Percentiles rank a stretch among this genome's conserved stretches.
Conservation (phyloP, 2,888 invertebrate species). For the Formica aserva region DNA sequence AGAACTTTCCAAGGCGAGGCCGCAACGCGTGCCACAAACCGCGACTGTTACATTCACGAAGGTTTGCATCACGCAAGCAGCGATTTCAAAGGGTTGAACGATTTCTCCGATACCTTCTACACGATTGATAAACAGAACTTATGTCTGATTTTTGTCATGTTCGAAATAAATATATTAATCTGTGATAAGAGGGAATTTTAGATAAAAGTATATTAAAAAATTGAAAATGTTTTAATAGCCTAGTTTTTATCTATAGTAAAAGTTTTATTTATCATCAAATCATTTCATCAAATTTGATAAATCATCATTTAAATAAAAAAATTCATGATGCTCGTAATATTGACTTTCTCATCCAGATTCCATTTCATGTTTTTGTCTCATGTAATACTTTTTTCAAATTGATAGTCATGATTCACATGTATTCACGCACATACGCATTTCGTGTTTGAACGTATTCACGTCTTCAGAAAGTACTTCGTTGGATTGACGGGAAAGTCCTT, state of each 20-base stretch:
- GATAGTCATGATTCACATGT: background rate
- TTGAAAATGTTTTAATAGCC: background rate
- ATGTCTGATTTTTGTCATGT: background rate
- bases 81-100: background rate
- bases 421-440: background rate
- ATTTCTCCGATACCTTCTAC: background rate
- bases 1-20: conserved; percentile 59
- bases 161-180: background rate
- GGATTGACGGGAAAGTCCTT: conserved; percentile 58
- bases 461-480: conserved; percentile 31
- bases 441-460: conserved; percentile 8
- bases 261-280: background rate
- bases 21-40: conserved; percentile 53
- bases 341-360: background rate
- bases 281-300: background rate
- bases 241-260: background rate
- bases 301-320: background rate
- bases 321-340: background rate
- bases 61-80: background rate
- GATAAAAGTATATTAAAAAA: background rate
- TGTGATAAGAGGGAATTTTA: background rate
- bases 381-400: background rate
- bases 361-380: background rate
- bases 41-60: conserved; percentile 33
- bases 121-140: background rate